Evolutionary conservation across 2,888 invertebrate genomes (phyloP), one percentile per base, ranked within the genome.

Genomic region (Laspeyria flexula): DNA sequence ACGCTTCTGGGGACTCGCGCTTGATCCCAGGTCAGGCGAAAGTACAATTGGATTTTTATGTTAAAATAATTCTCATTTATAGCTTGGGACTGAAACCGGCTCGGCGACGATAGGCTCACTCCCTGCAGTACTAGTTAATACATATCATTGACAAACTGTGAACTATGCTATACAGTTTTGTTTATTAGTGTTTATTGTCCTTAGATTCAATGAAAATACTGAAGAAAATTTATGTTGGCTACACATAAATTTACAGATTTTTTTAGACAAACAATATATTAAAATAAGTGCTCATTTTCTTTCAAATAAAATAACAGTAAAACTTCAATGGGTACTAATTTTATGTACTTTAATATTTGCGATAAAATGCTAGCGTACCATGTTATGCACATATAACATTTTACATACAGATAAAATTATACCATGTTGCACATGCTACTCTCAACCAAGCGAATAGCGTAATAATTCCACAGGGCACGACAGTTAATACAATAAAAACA

Each of bases 401-500:
- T 15, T 9, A 11, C 12, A 31, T 7, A 33, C 18, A 27, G 1
- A 11, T 6, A 15, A 10, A 12, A 21, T 1, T 12, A 13, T 10
- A 5, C 2, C 12, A 31, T n/a, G n/a, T n/a, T 25, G 11, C 16
- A 12, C 18, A 5, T 18, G 13, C 13, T 30, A 31, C 18, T 18
- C 9, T 18, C 16, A 41, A 12, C 15, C 1, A 13, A 9, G 15
- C 13, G 15, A 9, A 13, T 30, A 25, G 34, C 15, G 25, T 9
- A 21, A 34, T 25, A 16, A 35, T 27, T 35, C 11, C 5, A 15
- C 5, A 38, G 12, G 23, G 29, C n/a, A 48, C 21, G 15, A 41
- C 18, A 39, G 42, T 18, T 47, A 45, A 45, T 41, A 47, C 39
- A 55, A 38, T 53, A 58, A 53, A 58, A 62, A 59, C 45, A 50